phyloP scores from a whole-genome alignment of 2,113 vertebrate genomes.

The Anas platyrhynchos region DNA sequence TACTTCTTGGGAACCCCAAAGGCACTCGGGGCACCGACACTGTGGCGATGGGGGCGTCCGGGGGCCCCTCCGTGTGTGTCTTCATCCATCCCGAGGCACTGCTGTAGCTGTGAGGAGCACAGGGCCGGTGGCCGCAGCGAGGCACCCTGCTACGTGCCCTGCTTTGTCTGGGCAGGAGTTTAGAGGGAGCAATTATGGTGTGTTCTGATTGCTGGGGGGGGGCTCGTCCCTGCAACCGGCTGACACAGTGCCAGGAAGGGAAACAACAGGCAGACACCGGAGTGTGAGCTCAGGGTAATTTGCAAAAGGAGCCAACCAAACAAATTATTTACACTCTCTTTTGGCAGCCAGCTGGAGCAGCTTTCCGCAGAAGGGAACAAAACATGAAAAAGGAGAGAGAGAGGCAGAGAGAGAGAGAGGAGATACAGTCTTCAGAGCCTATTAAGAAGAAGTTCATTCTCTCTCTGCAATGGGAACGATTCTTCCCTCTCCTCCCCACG shows the following conservation, averaged over 20 bases:
- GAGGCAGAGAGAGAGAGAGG: not conserved
- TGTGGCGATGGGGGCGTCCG: rapidly evolving
- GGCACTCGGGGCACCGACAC: too few relatives aligned
- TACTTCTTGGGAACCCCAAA: too few relatives aligned
- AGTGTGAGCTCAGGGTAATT: conserved; percentile 27
- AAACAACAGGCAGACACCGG: conserved; percentile 6
- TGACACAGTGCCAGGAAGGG: not conserved
- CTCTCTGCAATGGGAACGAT: not conserved
- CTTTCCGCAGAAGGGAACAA: not conserved
- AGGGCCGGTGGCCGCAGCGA: rapidly evolving
- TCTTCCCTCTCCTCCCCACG: not conserved
- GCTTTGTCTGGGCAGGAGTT: not conserved
- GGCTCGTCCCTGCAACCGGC: not conserved
- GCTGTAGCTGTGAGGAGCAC: rapidly evolving
- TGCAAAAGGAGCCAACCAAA: conserved; percentile 50
- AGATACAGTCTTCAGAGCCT: not conserved
- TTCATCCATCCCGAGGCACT: not conserved
- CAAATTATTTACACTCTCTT: conserved; percentile 55
- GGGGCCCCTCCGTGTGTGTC: rapidly evolving
- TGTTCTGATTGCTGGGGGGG: not conserved
- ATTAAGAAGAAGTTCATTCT: not conserved
- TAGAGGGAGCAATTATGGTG: not conserved
- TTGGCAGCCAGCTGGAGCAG: conserved; percentile 28
- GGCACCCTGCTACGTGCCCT: rapidly evolving
- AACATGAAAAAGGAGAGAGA: not conserved